Percentiles rank a stretch among this genome's conserved stretches.
Conservation (phyloP, 2,797 vertebrate species). For the Molossus molossus region DNA sequence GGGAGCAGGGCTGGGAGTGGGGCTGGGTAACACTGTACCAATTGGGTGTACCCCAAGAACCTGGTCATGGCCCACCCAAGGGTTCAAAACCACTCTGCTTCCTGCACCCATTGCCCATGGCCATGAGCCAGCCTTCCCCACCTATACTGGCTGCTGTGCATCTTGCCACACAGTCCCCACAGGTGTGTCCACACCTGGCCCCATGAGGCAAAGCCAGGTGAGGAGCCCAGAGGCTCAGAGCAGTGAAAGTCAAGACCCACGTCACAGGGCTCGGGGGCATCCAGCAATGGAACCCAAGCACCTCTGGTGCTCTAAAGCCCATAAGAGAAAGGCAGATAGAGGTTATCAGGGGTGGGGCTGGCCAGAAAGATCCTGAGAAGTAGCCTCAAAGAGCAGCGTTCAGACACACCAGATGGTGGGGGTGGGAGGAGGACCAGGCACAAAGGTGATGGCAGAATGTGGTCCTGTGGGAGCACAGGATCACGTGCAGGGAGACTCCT, state of each 20-base stretch:
- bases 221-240: background rate
- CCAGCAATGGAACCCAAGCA: background rate
- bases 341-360: too few species aligned
- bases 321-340: fast-evolving
- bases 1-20: background rate
- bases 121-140: background rate
- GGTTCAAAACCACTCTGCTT: background rate
- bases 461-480: background rate
- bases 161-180: background rate
- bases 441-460: background rate
- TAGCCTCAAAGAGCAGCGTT: background rate
- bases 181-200: background rate
- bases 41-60: background rate
- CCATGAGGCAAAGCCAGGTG: background rate
- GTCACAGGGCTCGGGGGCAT: background rate
- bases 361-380: background rate
- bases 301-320: background rate
- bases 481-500: background rate
- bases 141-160: background rate
- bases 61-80: fast-evolving
- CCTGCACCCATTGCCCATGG: background rate
- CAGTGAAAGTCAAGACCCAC: too few species aligned
- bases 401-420: background rate
- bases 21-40: fast-evolving
- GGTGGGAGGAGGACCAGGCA: fast-evolving